Conservation (phyloP, 2,113 vertebrate genomes). For the Trogon surrucura region DNA sequence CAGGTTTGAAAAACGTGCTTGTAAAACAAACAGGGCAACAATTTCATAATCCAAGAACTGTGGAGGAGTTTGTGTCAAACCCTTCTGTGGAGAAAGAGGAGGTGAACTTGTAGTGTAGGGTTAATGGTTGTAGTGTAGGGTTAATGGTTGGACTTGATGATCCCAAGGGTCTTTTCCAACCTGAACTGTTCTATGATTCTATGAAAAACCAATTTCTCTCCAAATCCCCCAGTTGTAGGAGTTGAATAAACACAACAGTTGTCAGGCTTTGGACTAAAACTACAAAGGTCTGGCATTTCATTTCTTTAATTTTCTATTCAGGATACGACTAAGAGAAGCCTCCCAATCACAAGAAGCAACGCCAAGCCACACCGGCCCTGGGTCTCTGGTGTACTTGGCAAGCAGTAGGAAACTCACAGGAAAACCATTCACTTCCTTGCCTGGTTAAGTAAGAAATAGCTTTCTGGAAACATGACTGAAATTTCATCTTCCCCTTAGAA, state of each 20-base stretch:
- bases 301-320: neutral
- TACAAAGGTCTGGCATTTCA: neutral
- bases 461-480: neutral
- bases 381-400: accelerated
- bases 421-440: neutral
- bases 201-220: neutral
- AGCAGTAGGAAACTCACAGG: neutral
- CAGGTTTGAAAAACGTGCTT: neutral
- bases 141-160: too few relatives aligned
- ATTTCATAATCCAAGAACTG: neutral
- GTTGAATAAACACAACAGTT: neutral
- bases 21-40: neutral
- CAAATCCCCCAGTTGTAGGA: neutral
- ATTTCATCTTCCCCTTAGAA: neutral
- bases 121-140: too few relatives aligned
- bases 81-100: neutral
- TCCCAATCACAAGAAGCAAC: neutral
- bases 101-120: neutral
- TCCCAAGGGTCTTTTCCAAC: too few relatives aligned
- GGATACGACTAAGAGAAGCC: neutral
- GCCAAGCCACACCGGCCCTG: neutral
- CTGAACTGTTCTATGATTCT: too few relatives aligned
- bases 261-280: neutral
- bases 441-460: neutral
- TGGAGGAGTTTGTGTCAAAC: neutral